Evolutionary conservation across 1,140 invertebrate species (phyloP).

Genomic region (Ericerus pela): DNA sequence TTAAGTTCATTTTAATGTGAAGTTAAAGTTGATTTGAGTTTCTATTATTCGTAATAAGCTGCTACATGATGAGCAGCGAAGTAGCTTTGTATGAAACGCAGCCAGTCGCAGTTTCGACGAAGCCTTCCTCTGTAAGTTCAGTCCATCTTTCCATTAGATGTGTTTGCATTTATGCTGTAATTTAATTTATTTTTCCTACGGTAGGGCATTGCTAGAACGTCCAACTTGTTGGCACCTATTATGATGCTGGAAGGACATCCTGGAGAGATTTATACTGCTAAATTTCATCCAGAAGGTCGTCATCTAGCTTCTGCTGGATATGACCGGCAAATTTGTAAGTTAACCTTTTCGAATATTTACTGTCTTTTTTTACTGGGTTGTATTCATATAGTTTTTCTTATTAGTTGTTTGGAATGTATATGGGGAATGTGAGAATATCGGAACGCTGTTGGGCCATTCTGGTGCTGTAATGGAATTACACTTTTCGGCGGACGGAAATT

Average conservation of each 20-base stretch:
- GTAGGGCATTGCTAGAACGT: slow-evolving; percentile 45
- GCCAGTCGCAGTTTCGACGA: no score
- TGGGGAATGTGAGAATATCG: slow-evolving; percentile 95
- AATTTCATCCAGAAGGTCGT: slow-evolving; percentile 93
- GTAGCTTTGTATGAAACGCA: no score
- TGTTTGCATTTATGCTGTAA: background rate
- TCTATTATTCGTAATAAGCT: no score
- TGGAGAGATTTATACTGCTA: slow-evolving; percentile 83
- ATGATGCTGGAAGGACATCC: slow-evolving; percentile 95
- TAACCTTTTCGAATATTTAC: background rate
- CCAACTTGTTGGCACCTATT: slow-evolving; percentile 78
- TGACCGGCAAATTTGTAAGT: slow-evolving; percentile 88
- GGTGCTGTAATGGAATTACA: slow-evolving; percentile 94
- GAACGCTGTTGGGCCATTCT: slow-evolving; percentile 79
- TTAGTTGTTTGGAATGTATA: slow-evolving; percentile 93
- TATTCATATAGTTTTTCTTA: slow-evolving; percentile 27
- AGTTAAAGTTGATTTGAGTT: no score
- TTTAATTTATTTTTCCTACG: background rate
- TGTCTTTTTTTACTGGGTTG: background rate
- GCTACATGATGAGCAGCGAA: no score
- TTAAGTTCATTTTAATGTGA: no score
- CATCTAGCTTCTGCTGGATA: slow-evolving; percentile 90
- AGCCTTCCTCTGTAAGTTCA: background rate
- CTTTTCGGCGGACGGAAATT: slow-evolving; percentile 84
- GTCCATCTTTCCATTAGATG: background rate